Evolutionary conservation across 2,888 invertebrate species (phyloP), one percentile per base, ranked within the genome.

Genomic region (Atrina japonica): DNA sequence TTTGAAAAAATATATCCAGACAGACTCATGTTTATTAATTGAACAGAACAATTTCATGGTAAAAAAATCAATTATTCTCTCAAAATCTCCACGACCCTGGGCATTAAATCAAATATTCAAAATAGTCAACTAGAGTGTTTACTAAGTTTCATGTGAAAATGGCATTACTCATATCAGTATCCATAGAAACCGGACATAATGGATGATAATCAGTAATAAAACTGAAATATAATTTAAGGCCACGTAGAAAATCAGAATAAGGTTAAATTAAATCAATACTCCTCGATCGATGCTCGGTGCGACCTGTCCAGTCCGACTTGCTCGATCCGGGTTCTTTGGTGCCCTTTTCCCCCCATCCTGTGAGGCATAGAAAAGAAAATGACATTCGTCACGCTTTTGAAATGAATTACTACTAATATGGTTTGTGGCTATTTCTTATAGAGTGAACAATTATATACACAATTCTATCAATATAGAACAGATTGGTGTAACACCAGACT

Each of bases 161-260:
- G 67, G 43, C 67, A 61, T 67, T 61, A 67, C 67, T 67, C 67
- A 67, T 67, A 60, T 52, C 60, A 45, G 67, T 67, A 41, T 25
- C 67, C 67, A 67, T 67, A 53, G 67, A 58, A 53, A 67, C 67
- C 67, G 67, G 67, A 67, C 67, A 67, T 67, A 60, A 67, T 60
- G 60, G 67, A 59, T 60, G 60, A 67, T 67, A 67, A 67, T 61
- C 60, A 60, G 60, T 50, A 61, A 67, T 67, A 67, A 67, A 67
- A 67, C 67, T 67, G 67, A 67, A 67, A 67, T 67, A 67, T 67
- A 67, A 67, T 67, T 67, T 67, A 67, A 67, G 67, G 60, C 67
- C 60, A 41, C n/a, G 53, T 41, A 53, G 47, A 61, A 67, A 67
- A 67, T 67, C 67, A 50, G 67, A 67, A 67, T 67, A 58, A 43